Evolutionary conservation across 2,113 vertebrate species (phyloP).

Genomic region (Apteryx owenii): DNA sequence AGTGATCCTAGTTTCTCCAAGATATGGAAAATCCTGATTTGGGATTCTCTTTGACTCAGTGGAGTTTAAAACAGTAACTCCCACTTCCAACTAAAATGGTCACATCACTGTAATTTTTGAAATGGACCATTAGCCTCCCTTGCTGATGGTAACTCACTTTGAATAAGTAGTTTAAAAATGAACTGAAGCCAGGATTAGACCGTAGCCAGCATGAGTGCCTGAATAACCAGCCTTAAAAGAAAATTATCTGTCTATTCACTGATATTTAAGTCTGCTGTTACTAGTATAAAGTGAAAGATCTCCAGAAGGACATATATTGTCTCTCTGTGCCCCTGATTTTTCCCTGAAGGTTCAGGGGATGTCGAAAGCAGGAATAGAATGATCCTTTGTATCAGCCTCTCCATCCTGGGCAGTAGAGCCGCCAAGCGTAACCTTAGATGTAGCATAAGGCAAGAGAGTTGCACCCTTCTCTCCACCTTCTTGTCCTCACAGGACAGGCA

Average conservation of each 20-base stretch:
- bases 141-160: neutral
- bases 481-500: neutral
- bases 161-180: neutral
- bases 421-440: neutral
- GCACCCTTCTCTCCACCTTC: neutral
- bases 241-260: neutral
- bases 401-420: neutral
- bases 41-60: neutral
- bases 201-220: neutral
- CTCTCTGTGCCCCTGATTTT: neutral
- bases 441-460: neutral
- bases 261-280: neutral
- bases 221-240: neutral
- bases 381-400: neutral
- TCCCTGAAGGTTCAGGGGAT: neutral
- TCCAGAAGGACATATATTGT: neutral
- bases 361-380: neutral
- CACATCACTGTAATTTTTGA: neutral
- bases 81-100: neutral
- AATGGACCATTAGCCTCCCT: neutral
- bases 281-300: neutral
- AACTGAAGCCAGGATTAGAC: neutral
- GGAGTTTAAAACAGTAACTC: neutral
- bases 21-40: neutral
- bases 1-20: neutral